Evolutionary conservation across 37 sponge, comb jelly and placozoan genomes (phyloP).

Genomic region (Dysidea cf. avara): DNA sequence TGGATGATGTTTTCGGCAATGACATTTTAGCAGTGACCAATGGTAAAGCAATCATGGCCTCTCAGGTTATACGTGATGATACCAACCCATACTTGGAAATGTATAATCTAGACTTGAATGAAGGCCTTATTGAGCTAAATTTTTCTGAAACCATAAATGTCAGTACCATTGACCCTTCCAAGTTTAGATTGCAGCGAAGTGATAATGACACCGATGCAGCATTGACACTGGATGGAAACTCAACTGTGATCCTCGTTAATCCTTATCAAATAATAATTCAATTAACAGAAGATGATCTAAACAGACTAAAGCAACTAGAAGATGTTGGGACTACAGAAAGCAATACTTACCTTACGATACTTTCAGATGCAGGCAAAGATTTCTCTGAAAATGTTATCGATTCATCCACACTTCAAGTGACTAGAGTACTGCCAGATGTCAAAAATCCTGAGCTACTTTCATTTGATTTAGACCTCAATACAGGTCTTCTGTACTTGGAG

Average conservation of each 20-base stretch:
- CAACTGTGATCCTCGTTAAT: background rate
- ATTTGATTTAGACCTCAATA: conserved; percentile 61
- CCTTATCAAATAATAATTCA: conserved; percentile 32
- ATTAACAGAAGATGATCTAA: conserved; percentile 55
- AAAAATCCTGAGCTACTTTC: conserved; percentile 37
- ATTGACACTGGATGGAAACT: conserved; percentile 13
- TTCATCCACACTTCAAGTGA: conserved; percentile 1
- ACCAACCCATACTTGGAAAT: conserved; percentile 57
- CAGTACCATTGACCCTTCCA: conserved; percentile 29
- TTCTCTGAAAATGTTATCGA: conserved; percentile 51
- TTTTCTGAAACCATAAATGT: conserved; percentile 70
- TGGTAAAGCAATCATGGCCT: conserved; percentile 59
- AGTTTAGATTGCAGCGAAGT: conserved; percentile 34
- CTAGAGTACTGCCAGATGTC: conserved; percentile 35
- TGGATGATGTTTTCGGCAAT: conserved; percentile 76
- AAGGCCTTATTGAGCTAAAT: conserved; percentile 43
- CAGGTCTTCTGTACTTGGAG: conserved; percentile 50
- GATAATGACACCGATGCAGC: conserved; percentile 11
- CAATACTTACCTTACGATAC: conserved; percentile 49
- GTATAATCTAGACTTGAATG: conserved; percentile 66
- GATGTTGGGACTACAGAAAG: conserved; percentile 24
- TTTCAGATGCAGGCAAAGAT: conserved; percentile 33
- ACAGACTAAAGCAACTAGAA: conserved; percentile 37
- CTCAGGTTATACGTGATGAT: conserved; percentile 31
- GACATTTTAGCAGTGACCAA: conserved; percentile 73